Base-by-base conservation (phyloP, 2,797 vertebrate genomes). In the Pseudochirops corinnae region DNA sequence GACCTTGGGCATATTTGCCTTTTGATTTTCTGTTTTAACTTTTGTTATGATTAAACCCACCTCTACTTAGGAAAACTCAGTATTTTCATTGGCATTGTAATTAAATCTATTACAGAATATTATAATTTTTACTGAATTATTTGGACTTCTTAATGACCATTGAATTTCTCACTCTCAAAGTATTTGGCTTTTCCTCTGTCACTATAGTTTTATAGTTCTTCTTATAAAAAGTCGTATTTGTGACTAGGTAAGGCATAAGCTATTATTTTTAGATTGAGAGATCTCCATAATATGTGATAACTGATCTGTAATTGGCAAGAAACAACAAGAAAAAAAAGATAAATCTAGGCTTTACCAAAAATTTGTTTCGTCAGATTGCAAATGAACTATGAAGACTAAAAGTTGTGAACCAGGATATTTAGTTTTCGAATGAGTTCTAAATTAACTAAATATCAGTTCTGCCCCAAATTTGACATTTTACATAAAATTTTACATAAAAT, bases 331-430 rank as follows among this genome's bases (percentile, higher is more conserved):
- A 62, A 95, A 6, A 6, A 93, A 13, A 90, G 93, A 1, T 56
- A 95, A 90, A 95, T 94, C 31, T 9, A 93, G 91, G 12, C 93
- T 91, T 26, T 94, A 0, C 91, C n/a, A 95, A 92, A 50, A 94
- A 67, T 92, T 74, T 82, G n/a, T 93, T 98, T 0, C 93, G 39
- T 28, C 26, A 96, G 31, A 92, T 21, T 46, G 95, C 12, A 31
- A 57, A 12, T 90, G 94, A 90, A 93, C 31, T 53, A 95, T 93
- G 93, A 95, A 96, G 95, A 96, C 92, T 12, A 95, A 58, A 55
- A 1, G 14, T 92, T 95, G 56, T 82, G 21, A 92, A 60, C 94
- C 94, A 50, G 26, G 2, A 82, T 96, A 90, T 91, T 53, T 94
- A 11, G 53, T 56, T 93, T 93, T 97, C 95, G 90, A 96, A 46